Evolutionary conservation across 2,797 vertebrate genomes (phyloP).

Genomic region (Muraenolepis orangiensis): DNA sequence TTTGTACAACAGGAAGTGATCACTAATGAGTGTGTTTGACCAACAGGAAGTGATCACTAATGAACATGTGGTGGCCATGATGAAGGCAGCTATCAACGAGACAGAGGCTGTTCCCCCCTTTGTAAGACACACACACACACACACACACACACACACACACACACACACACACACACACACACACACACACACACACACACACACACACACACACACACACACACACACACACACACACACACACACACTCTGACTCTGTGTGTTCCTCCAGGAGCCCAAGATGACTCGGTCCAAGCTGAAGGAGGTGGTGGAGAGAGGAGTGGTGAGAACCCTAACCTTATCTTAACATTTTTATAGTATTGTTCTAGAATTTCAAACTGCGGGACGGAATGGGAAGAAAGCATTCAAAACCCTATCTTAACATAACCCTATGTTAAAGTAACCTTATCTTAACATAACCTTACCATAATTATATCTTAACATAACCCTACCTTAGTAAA

Average conservation of each 20-base stretch:
- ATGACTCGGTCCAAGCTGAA: slow-evolving; percentile 97
- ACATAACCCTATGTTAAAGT: not conserved
- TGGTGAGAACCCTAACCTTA: slow-evolving; percentile 73
- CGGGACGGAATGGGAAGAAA: too few species aligned
- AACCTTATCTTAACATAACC: not conserved
- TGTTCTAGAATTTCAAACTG: too few species aligned
- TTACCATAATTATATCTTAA: too few species aligned
- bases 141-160: too few species aligned
- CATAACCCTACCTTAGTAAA: too few species aligned
- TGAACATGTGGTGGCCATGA: slow-evolving; percentile 97
- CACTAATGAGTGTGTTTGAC: slow-evolving; percentile 17
- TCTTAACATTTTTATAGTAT: too few species aligned
- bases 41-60: slow-evolving; percentile 95
- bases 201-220: too few species aligned
- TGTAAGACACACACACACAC: slow-evolving; percentile 72
- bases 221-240: too few species aligned
- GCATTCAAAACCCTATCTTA: not conserved
- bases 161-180: too few species aligned
- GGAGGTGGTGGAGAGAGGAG: slow-evolving; percentile 93
- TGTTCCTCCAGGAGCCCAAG: slow-evolving; percentile 85
- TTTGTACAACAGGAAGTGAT: not conserved
- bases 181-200: too few species aligned
- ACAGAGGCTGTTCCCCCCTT: slow-evolving; percentile 86
- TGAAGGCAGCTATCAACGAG: slow-evolving; percentile 96
- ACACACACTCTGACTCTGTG: not conserved